phyloP scores from a whole-genome alignment of 2,113 vertebrate genomes.

The Stictonetta naevosa region DNA sequence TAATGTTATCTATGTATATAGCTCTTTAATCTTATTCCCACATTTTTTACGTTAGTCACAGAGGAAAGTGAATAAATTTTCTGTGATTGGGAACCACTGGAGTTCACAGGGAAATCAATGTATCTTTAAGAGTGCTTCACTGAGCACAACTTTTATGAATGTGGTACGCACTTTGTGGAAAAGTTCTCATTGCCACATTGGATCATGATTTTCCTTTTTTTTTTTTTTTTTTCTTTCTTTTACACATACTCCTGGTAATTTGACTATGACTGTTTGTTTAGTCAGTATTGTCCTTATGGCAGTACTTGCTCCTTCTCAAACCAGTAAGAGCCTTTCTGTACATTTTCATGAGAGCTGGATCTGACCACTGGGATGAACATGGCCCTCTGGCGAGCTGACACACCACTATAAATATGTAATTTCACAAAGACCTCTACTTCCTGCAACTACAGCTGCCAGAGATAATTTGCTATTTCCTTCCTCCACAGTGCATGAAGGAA shows the following conservation, averaged over 20 bases:
- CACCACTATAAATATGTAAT: slow-evolving; percentile 8
- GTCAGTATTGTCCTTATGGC: slow-evolving; percentile 7
- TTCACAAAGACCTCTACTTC: background rate
- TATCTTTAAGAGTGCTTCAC: slow-evolving; percentile 19
- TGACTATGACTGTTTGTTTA: slow-evolving; percentile 35
- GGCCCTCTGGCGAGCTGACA: background rate
- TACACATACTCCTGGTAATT: slow-evolving; percentile 71
- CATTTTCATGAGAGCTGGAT: background rate
- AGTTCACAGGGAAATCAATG: slow-evolving; percentile 48
- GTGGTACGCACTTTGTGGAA: background rate
- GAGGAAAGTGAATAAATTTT: slow-evolving; percentile 60
- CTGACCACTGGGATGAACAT: background rate
- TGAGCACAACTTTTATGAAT: slow-evolving; percentile 12
- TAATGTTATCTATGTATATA: slow-evolving; percentile 68
- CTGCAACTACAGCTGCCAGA: background rate
- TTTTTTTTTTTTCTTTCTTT: slow-evolving; percentile 31
- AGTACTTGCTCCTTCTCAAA: slow-evolving; percentile 20
- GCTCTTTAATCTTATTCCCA: slow-evolving; percentile 49
- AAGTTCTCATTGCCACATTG: background rate
- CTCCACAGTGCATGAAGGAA: background rate
- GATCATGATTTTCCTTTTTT: slow-evolving; percentile 44
- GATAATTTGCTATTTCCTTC: background rate
- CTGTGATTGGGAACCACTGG: slow-evolving; percentile 59
- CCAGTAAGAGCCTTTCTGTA: background rate
- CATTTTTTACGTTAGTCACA: slow-evolving; percentile 51